Percentiles rank a stretch among this genome's conserved stretches.
These are phyloP conservation scores for Liodrosophila aerea DNA, from an alignment of 2,888 invertebrate genomes.

Conservation along the genomic window DNA sequence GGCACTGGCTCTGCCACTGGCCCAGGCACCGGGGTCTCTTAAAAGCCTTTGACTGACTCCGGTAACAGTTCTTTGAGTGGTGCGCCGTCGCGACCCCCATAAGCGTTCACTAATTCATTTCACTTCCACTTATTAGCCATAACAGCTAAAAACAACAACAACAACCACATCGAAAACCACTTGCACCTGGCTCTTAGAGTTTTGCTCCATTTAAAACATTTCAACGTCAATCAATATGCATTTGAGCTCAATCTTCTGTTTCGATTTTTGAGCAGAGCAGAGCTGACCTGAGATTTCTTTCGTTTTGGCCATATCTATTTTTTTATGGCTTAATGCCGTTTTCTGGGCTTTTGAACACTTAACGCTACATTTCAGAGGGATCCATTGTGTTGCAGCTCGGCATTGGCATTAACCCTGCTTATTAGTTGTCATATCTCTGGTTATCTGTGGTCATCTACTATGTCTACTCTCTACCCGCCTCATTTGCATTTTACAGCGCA, in stretches of 20 bases:
- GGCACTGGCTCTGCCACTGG: slow-evolving; percentile 27
- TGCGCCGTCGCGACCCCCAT: slow-evolving; percentile 70
- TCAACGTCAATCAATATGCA: slow-evolving; percentile 79
- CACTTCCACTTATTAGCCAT: slow-evolving; percentile 78
- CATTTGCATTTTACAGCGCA: slow-evolving; percentile 70
- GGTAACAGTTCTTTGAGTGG: slow-evolving; percentile 66
- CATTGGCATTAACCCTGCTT: slow-evolving; percentile 55
- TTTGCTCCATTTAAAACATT: slow-evolving; percentile 74
- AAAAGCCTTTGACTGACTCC: slow-evolving; percentile 60
- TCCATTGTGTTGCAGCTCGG: slow-evolving; percentile 39
- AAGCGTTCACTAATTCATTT: slow-evolving; percentile 78
- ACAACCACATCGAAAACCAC: slow-evolving; percentile 31
- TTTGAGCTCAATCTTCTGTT: slow-evolving; percentile 69
- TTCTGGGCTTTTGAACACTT: slow-evolving; percentile 71
- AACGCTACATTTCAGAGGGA: slow-evolving; percentile 69
- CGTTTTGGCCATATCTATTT: slow-evolving; percentile 61
- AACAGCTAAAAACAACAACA: slow-evolving; percentile 29
- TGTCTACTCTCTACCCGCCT: slow-evolving; percentile 25
- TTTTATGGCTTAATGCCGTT: slow-evolving; percentile 79
- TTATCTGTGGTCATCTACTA: slow-evolving; percentile 37
- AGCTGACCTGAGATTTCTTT: slow-evolving; percentile 37
- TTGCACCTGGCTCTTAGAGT: slow-evolving; percentile 72
- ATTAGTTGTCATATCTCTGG: slow-evolving; percentile 60
- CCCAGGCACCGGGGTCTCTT: slow-evolving; percentile 39
- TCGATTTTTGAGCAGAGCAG: slow-evolving; percentile 21